phyloP scores from a whole-genome alignment of 2,113 vertebrate genomes.

The Erythrocercus mccallii region DNA sequence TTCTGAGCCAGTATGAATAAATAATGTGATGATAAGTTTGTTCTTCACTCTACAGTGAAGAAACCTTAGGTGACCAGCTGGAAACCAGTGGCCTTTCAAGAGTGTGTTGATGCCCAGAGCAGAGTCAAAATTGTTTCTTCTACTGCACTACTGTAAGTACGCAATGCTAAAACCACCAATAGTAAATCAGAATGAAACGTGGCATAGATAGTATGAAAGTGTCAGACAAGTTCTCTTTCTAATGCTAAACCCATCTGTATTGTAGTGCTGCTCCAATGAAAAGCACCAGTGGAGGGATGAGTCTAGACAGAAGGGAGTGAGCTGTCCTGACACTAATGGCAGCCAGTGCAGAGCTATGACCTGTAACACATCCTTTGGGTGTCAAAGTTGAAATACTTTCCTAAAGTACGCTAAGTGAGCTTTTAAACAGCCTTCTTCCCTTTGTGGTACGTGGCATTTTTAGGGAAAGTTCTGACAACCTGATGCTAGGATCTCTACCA shows the following conservation, averaged over 20 bases:
- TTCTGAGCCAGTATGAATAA: slow-evolving; percentile 11
- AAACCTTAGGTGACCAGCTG: neutral
- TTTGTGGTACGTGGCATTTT: rapidly evolving
- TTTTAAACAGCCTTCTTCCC: neutral
- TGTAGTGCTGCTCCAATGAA: neutral
- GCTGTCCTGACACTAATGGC: rapidly evolving
- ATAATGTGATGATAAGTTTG: neutral
- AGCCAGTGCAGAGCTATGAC: neutral
- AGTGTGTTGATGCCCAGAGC: neutral
- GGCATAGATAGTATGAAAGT: neutral
- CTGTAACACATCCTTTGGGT: neutral
- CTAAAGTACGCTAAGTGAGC: neutral
- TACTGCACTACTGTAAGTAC: neutral
- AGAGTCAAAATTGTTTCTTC: neutral
- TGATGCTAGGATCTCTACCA: neutral
- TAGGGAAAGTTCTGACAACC: neutral
- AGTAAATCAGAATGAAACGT: neutral
- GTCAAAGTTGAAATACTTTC: neutral
- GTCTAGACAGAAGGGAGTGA: neutral
- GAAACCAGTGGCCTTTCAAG: neutral
- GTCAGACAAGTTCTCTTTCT: neutral
- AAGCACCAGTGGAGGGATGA: neutral
- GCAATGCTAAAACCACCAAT: neutral
- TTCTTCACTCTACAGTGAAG: neutral
- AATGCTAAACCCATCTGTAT: neutral